Evolutionary conservation across 2,797 vertebrate species (phyloP).

Genomic region (Cynodonichthys magdalenae): DNA sequence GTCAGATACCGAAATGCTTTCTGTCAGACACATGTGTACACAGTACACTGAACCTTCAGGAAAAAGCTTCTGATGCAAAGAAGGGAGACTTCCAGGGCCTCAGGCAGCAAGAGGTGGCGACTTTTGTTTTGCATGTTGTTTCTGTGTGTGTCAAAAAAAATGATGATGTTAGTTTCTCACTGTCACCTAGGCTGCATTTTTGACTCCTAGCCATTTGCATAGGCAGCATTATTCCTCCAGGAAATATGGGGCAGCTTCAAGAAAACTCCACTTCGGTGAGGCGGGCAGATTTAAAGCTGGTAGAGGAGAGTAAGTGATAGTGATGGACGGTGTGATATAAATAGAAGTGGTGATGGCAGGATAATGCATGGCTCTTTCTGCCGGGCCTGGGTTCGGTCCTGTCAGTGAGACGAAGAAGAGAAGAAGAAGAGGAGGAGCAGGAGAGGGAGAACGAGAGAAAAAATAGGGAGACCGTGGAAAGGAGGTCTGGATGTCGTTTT

Average conservation of each 20-base stretch:
- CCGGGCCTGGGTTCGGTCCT: conserved; percentile 80
- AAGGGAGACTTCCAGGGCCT: conserved; percentile 48
- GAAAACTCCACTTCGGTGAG: conserved; percentile 80
- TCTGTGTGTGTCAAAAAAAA: conserved; percentile 61
- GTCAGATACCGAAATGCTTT: conserved; percentile 34
- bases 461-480: conserved; percentile 26
- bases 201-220: conserved; percentile 79
- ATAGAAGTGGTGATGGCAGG: conserved; percentile 86
- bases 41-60: conserved; percentile 56
- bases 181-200: conserved; percentile 69
- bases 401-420: conserved; percentile 78
- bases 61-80: conserved; percentile 42
- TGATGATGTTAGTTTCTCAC: conserved; percentile 75
- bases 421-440: conserved; percentile 62
- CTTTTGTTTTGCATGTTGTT: conserved; percentile 68
- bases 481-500: conserved; percentile 76
- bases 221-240: conserved; percentile 70
- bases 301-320: conserved; percentile 84
- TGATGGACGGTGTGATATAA: conserved; percentile 88
- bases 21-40: conserved; percentile 17
- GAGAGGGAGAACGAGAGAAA: conserved; percentile 32
- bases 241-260: conserved; percentile 85
- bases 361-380: conserved; percentile 86
- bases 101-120: conserved; percentile 55
- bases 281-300: conserved; percentile 62